phyloP scores from a whole-genome alignment of 2,888 invertebrate genomes.

The Diplolepis rosae region DNA sequence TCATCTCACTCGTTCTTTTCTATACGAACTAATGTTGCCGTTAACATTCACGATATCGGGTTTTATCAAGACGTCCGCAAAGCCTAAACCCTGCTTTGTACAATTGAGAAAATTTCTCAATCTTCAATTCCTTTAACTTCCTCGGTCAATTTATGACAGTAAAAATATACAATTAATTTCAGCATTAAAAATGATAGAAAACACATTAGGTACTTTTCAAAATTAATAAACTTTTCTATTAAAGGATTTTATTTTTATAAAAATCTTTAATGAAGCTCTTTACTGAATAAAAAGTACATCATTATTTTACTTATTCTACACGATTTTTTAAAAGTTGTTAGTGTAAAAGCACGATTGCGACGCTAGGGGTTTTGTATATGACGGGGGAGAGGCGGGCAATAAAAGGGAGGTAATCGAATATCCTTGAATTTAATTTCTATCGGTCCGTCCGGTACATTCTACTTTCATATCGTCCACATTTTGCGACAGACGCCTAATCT shows the following conservation, averaged over 20 bases:
- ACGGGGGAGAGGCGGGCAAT: constrained; percentile 51
- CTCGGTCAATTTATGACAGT: too few relatives aligned
- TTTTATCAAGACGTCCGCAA: constrained; percentile 23
- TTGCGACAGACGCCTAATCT: constrained; percentile 71
- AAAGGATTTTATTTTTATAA: too few relatives aligned
- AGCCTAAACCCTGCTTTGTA: too few relatives aligned
- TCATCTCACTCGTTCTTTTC: constrained; percentile 59
- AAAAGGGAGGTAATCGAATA: constrained; percentile 70
- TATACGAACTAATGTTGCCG: constrained; percentile 53
- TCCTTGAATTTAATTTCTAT: constrained; percentile 73
- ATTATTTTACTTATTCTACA: background rate
- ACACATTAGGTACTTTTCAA: too few relatives aligned
- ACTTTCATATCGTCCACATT: constrained; percentile 72
- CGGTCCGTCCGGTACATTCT: constrained; percentile 59
- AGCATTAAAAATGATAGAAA: too few relatives aligned
- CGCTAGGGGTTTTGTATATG: background rate
- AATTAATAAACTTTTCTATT: too few relatives aligned
- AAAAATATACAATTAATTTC: too few relatives aligned
- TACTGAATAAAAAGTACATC: background rate
- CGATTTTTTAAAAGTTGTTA: background rate
- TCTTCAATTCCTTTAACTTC: too few relatives aligned
- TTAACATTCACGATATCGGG: constrained; percentile 26
- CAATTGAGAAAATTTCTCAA: too few relatives aligned
- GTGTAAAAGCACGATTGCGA: constrained; percentile 7
- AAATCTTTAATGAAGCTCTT: background rate